These are phyloP conservation scores for Chloroceryle amazona DNA, from an alignment of 2,797 vertebrate species.

Conservation along the genomic window DNA sequence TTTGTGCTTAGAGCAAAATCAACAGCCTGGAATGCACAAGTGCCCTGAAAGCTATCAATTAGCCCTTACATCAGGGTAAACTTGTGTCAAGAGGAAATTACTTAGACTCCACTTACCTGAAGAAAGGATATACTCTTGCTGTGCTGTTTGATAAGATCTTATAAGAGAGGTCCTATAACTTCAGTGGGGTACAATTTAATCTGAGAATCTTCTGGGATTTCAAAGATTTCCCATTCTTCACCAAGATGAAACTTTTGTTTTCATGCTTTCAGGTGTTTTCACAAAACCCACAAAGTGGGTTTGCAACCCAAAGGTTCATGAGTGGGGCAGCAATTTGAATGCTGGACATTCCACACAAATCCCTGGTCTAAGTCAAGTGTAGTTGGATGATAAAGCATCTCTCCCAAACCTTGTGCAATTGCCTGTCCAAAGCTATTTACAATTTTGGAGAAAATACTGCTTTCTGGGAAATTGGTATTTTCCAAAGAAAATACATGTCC, in stretches of 20 bases:
- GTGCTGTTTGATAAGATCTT: not conserved
- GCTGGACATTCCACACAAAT: not conserved
- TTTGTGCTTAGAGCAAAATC: slow-evolving; percentile 74
- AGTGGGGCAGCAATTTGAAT: not conserved
- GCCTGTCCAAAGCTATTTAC: not conserved
- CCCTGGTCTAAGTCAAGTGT: not conserved
- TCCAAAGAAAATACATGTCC: not conserved
- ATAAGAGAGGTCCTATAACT: not conserved
- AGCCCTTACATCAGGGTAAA: slow-evolving; percentile 48
- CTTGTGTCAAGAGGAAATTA: slow-evolving; percentile 59
- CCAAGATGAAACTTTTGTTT: not conserved
- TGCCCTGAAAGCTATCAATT: slow-evolving; percentile 69
- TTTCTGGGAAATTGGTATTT: not conserved
- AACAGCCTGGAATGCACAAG: slow-evolving; percentile 76
- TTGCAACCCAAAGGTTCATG: not conserved
- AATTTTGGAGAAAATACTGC: not conserved
- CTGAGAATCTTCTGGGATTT: not conserved
- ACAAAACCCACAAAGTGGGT: not conserved
- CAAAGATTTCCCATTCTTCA: not conserved
- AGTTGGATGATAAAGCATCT: not conserved
- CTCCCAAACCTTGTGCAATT: not conserved
- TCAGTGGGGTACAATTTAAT: not conserved
- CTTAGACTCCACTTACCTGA: not conserved
- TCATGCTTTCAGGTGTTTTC: not conserved
- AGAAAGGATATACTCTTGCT: not conserved